phyloP scores from a whole-genome alignment of 2,888 invertebrate species.

The Xestia c-nigrum region DNA sequence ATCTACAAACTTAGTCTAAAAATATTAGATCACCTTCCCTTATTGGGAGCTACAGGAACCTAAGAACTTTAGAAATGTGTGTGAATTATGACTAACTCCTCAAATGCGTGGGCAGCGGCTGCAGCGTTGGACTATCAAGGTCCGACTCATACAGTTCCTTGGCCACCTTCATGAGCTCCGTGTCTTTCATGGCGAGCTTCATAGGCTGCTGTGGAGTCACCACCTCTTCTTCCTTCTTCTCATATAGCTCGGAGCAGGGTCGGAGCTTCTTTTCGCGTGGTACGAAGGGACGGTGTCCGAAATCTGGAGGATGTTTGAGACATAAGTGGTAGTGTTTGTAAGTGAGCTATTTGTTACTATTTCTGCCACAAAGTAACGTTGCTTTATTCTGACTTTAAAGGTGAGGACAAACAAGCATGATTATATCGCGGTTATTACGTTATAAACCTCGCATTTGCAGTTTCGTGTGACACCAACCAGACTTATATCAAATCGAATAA shows the following conservation, averaged over 20 bases:
- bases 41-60: background rate
- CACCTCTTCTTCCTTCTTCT: slow-evolving; percentile 55
- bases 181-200: slow-evolving; percentile 85
- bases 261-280: slow-evolving; percentile 79
- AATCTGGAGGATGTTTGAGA: slow-evolving; percentile 70
- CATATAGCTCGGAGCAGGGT: slow-evolving; percentile 64
- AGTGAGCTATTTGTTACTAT: background rate
- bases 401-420: no score
- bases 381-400: background rate
- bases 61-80: background rate
- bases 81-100: slow-evolving; percentile 76
- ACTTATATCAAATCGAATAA: no score
- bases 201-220: slow-evolving; percentile 58
- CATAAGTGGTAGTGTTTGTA: background rate
- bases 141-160: slow-evolving; percentile 82
- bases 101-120: slow-evolving; percentile 80
- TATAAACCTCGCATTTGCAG: background rate
- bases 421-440: background rate
- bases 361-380: background rate
- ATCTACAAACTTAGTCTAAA: background rate
- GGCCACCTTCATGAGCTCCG: slow-evolving; percentile 86
- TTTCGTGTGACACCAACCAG: no score
- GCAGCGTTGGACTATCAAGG: slow-evolving; percentile 78
- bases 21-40: background rate
- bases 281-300: slow-evolving; percentile 81